These are phyloP conservation scores for Pelochelys cantorii DNA, from an alignment of 2,797 vertebrate species.

Conservation along the genomic window DNA sequence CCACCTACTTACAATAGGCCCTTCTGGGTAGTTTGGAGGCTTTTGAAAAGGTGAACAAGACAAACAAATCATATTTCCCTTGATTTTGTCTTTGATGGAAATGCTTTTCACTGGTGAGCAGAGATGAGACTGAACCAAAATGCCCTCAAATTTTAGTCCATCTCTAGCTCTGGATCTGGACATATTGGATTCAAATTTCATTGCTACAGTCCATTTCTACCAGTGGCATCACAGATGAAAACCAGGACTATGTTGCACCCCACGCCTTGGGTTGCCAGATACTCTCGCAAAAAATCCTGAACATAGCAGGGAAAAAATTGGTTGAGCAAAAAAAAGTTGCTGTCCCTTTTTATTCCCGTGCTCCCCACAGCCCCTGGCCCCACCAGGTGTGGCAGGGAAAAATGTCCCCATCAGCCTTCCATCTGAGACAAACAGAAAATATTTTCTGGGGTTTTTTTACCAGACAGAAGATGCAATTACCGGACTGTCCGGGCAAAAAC, in stretches of 20 bases:
- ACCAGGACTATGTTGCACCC: not conserved
- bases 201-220: not conserved
- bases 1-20: not conserved
- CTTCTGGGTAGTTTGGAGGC: not conserved
- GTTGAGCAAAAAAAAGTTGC: too few species aligned
- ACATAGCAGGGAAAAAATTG: too few species aligned
- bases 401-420: too few species aligned
- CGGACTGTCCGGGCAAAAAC: too few species aligned
- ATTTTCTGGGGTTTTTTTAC: too few species aligned
- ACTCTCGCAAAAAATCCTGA: too few species aligned
- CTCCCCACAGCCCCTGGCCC: too few species aligned
- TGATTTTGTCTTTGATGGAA: constrained; percentile 8
- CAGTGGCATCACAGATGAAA: constrained; percentile 28
- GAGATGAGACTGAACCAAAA: not conserved
- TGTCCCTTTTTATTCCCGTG: too few species aligned
- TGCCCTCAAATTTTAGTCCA: not conserved
- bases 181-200: not conserved
- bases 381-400: too few species aligned
- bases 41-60: constrained; percentile 28
- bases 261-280: too few species aligned
- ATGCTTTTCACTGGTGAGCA: not conserved
- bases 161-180: not conserved
- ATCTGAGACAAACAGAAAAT: too few species aligned
- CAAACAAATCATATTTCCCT: not conserved
- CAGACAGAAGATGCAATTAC: too few species aligned